Evolutionary conservation across 2,113 vertebrate species (phyloP).

Genomic region (Leptobrachium ailaonicum): DNA sequence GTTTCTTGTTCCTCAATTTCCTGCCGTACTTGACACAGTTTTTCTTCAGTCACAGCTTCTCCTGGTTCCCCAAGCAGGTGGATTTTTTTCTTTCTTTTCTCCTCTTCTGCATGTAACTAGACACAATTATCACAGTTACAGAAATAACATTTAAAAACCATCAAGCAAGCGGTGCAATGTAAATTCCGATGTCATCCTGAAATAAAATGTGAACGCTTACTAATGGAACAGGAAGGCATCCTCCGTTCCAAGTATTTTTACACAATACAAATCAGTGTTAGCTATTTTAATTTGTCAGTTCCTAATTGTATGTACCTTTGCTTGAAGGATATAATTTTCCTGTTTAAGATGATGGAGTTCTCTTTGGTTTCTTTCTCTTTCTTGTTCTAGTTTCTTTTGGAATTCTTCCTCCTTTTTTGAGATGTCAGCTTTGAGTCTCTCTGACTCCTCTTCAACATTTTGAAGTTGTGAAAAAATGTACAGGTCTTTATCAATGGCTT

Average conservation of each 20-base stretch:
- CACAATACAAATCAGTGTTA: no score
- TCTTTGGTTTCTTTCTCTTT: constrained; percentile 68
- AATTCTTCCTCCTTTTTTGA: constrained; percentile 71
- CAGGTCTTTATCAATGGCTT: constrained; percentile 61
- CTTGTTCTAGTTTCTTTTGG: constrained; percentile 60
- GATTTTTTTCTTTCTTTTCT: constrained; percentile 67
- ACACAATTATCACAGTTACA: not conserved
- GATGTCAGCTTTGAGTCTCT: constrained; percentile 67
- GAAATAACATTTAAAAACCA: no score
- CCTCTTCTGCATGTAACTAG: constrained; percentile 78
- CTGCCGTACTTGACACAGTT: constrained; percentile 77
- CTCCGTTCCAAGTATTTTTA: no score
- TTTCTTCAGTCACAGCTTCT: constrained; percentile 71
- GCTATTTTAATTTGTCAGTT: not conserved
- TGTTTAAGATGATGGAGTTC: constrained; percentile 75
- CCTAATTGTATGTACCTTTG: constrained; percentile 72
- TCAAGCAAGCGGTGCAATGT: no score
- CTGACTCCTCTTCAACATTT: constrained; percentile 65
- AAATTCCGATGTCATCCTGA: no score
- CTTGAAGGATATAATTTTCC: constrained; percentile 84
- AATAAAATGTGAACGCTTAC: no score
- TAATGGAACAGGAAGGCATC: no score
- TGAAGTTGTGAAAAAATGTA: constrained; percentile 66
- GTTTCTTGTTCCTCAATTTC: constrained; percentile 86
- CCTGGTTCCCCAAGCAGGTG: constrained; percentile 56